A percentile compares a stretch with the other conserved stretches of the same genome.
Conservation (phyloP, 2,888 invertebrate genomes). For the Patella pellucida region DNA sequence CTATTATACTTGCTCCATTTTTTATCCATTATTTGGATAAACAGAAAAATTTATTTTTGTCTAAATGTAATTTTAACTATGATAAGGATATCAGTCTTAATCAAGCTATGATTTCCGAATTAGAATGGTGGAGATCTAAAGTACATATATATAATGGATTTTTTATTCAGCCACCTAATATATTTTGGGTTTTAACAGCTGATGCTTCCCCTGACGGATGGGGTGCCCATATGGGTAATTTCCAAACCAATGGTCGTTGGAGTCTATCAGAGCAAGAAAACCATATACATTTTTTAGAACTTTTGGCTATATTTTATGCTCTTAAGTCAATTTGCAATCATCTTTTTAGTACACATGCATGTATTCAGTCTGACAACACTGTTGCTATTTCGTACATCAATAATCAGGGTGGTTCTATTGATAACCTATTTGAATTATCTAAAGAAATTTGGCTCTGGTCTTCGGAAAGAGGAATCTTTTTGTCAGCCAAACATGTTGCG, state of each 20-base stretch:
- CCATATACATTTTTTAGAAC: neutral
- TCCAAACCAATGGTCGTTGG: neutral
- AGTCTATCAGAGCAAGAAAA: neutral
- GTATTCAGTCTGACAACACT: neutral
- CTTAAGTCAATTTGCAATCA: neutral
- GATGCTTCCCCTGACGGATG: neutral
- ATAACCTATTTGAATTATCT: neutral
- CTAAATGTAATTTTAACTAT: neutral
- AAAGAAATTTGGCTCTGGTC: neutral
- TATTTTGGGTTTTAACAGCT: neutral
- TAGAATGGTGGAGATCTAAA: neutral
- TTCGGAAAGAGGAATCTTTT: neutral
- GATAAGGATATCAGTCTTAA: neutral
- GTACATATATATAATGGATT: neutral
- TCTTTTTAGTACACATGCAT: neutral
- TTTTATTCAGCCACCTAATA: neutral
- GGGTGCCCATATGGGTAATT: neutral
- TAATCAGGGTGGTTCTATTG: neutral
- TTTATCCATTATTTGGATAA: neutral
- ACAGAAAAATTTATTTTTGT: neutral
- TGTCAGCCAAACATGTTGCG: neutral
- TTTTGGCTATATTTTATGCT: neutral
- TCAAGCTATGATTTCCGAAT: neutral
- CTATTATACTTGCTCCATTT: neutral
- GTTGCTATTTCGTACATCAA: neutral